Conservation (phyloP, 2,888 invertebrate genomes). For the Mycalesis mineus region DNA sequence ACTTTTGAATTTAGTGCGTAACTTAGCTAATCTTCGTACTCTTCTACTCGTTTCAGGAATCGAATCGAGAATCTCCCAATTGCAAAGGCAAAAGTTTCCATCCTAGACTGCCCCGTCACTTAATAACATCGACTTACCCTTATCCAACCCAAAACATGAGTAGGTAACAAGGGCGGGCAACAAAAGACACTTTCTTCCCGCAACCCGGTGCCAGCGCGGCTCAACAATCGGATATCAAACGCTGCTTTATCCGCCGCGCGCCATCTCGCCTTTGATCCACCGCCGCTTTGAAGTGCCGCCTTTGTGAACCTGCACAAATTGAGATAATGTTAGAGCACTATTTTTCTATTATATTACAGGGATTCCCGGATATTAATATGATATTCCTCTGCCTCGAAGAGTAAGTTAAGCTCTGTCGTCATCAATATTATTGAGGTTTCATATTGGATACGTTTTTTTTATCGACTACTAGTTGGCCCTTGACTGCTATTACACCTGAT, state of each 20-base stretch:
- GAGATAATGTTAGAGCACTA: constrained; percentile 50
- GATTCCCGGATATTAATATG: background rate
- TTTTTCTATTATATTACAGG: constrained; percentile 22
- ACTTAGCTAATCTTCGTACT: too few relatives aligned
- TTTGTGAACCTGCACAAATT: constrained; percentile 63
- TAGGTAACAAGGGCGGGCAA: background rate
- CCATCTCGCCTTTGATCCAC: constrained; percentile 52
- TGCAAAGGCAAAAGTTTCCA: too few relatives aligned
- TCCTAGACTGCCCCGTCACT: too few relatives aligned
- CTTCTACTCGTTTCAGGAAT: too few relatives aligned
- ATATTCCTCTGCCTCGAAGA: too few relatives aligned
- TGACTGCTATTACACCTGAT: too few relatives aligned
- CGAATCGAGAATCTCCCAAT: too few relatives aligned
- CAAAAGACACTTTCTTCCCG: constrained; percentile 20
- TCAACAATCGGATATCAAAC: constrained; percentile 67
- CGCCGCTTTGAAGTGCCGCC: constrained; percentile 58
- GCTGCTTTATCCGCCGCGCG: constrained; percentile 55
- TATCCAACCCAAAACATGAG: background rate
- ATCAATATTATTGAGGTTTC: too few relatives aligned
- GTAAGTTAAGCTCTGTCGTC: too few relatives aligned
- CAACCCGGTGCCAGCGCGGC: constrained; percentile 13
- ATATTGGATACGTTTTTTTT: too few relatives aligned
- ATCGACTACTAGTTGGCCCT: too few relatives aligned
- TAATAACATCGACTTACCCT: background rate
- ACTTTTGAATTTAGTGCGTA: too few relatives aligned